Percentiles rank a stretch among this genome's conserved stretches.
phyloP scores from a whole-genome alignment of 2,797 vertebrate species.

The Spheniscus humboldti region DNA sequence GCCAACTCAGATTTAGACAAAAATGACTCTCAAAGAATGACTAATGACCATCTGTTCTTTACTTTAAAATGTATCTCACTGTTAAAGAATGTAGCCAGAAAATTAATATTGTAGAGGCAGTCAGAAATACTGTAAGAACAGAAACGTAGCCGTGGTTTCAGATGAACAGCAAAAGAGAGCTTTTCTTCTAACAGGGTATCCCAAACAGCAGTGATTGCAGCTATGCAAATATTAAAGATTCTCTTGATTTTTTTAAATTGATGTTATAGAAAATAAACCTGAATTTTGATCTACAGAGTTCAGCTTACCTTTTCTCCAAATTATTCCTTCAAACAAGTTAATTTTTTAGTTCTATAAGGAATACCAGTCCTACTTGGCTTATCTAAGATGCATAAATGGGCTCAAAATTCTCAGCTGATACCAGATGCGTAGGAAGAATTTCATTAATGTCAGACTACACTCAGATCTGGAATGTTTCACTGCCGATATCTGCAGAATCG shows the following conservation, averaged over 20 bases:
- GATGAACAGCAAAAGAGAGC: not conserved
- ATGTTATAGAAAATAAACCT: not conserved
- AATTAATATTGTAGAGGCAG: not conserved
- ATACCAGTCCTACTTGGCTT: not conserved
- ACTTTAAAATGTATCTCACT: not conserved
- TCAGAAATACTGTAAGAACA: not conserved
- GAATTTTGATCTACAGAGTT: not conserved
- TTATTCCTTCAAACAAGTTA: not conserved
- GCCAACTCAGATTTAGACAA: not conserved
- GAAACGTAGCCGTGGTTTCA: not conserved
- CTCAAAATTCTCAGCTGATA: not conserved
- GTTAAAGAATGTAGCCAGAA: not conserved
- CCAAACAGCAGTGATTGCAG: not conserved
- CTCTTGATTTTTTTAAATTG: not conserved
- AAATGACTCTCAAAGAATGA: not conserved
- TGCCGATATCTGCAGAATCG: not conserved
- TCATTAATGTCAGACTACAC: not conserved
- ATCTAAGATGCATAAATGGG: not conserved
- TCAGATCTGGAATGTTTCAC: not conserved
- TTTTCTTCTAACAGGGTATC: not conserved
- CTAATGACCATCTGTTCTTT: not conserved
- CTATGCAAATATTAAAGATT: not conserved
- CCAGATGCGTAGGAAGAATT: not conserved
- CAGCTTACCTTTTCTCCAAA: not conserved
- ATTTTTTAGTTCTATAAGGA: not conserved